Evolutionary conservation across 2,113 vertebrate genomes (phyloP), one percentile per base, ranked within the genome.

Genomic region (Loxodonta africana): DNA sequence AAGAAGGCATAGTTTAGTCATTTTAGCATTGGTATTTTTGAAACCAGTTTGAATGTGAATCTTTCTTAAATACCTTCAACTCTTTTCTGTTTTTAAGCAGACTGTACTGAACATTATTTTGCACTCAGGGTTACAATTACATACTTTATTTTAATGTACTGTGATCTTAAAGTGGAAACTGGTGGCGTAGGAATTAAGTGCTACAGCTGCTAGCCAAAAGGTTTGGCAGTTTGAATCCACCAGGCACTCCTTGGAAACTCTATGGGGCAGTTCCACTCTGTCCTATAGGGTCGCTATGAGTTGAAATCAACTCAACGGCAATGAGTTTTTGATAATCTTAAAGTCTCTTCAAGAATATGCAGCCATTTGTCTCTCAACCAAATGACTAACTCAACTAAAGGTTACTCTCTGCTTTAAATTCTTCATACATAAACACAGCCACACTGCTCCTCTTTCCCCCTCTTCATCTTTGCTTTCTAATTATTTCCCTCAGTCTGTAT

Each of bases 91-190:
- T 93, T 84, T 86, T 97, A 87, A 94, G 28, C 63, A 91, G 37
- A 69, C 41, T 83, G 21, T 12, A 46, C 26, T 69, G 63, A 87
- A 83, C 71, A 33, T 62, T 94, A 71, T 95, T 84, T 90, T 95
- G 51, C 9, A 57, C 14, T 83, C 12, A 1, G 51, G 83, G 33
- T 95, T 86, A 65, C 51, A 90, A 81, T 65, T 86, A 41, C 33
- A 94, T 48, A 44, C 76, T 97, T 71, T 81, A 76, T 87, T 94
- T 94, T 91, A 88, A 83, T 60, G n/a, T 77, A 60, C 37, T 94
- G 1, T 80, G 17, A 71, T 30, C 63, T 51, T 44, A 91, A 20
- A 94, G 93, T 37, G 37, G 37, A 37, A 37, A 37, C 37, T 37
- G 37, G 37, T 37, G 37, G 37, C 37, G 37, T 37, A 37, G 37